These are phyloP conservation scores for Pseudachorutes palmiensis DNA, from an alignment of 1,140 invertebrate species.

Conservation along the genomic window DNA sequence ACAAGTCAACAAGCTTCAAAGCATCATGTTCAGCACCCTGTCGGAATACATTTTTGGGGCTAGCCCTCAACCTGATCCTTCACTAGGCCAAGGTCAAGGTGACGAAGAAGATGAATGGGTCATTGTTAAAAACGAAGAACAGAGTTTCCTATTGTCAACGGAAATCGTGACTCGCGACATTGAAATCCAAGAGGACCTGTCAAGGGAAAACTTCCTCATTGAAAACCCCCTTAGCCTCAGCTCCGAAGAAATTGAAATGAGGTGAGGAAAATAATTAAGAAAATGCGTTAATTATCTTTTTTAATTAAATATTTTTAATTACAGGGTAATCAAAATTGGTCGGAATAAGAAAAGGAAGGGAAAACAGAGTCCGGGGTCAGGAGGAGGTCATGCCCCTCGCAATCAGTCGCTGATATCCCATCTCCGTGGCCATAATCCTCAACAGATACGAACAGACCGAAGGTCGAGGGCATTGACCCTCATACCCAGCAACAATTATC, in stretches of 20 bases:
- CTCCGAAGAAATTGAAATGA: slow-evolving; percentile 7
- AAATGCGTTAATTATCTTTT: not conserved
- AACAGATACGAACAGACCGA: no score
- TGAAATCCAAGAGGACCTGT: slow-evolving; percentile 1
- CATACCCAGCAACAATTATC: not conserved
- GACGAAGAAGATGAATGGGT: not conserved
- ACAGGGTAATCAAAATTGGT: not conserved
- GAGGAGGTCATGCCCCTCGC: not conserved
- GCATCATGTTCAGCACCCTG: not conserved
- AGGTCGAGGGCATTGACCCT: not conserved
- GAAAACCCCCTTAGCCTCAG: slow-evolving; percentile 5
- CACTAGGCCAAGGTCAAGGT: not conserved
- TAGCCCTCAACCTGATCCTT: not conserved
- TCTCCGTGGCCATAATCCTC: not conserved
- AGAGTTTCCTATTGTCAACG: not conserved
- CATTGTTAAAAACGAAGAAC: not conserved
- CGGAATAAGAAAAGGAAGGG: not conserved
- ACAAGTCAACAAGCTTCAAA: no score
- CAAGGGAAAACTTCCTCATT: slow-evolving; percentile 7
- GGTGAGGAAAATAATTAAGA: not conserved
- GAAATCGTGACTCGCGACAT: not conserved
- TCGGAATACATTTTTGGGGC: slow-evolving; percentile 2
- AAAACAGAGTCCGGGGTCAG: not conserved
- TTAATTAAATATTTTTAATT: not conserved
- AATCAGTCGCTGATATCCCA: not conserved